phyloP scores from a whole-genome alignment of 1,140 invertebrate species.

The Sycophila sp. region DNA sequence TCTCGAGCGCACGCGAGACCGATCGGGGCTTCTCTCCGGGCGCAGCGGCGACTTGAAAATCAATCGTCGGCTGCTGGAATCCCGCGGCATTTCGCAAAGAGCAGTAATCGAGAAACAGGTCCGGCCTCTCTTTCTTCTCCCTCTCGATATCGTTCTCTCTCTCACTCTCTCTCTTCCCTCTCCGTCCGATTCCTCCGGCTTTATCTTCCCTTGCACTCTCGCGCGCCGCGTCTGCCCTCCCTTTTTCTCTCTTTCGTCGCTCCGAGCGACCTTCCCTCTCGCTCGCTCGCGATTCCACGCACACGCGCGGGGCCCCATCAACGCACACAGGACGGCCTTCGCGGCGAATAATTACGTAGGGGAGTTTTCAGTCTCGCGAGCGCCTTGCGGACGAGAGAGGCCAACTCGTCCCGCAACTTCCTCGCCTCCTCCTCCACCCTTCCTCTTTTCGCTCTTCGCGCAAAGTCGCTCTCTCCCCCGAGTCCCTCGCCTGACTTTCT shows the following conservation, averaged over 20 bases:
- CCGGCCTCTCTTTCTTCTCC: constrained; percentile 31
- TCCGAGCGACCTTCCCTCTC: not conserved
- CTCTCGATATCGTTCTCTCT: constrained; percentile 15
- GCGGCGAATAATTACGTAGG: constrained; percentile 57
- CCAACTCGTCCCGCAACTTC: constrained; percentile 19
- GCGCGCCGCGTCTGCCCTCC: not conserved
- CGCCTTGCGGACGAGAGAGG: not conserved
- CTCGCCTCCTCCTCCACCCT: not conserved
- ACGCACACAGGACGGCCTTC: constrained; percentile 57
- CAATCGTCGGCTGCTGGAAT: constrained; percentile 45
- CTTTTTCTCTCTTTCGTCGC: not conserved
- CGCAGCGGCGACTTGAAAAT: too few species aligned
- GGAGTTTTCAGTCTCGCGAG: constrained; percentile 49
- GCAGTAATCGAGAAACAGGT: constrained; percentile 55
- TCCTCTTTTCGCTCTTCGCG: not conserved
- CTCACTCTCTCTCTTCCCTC: constrained; percentile 21
- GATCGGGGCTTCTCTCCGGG: too few species aligned
- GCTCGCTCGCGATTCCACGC: constrained; percentile 30
- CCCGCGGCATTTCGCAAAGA: constrained; percentile 55
- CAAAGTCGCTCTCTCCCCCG: too few species aligned
- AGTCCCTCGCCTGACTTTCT: not conserved
- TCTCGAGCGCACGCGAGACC: too few species aligned
- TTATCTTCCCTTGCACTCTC: constrained; percentile 7
- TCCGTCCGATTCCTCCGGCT: constrained; percentile 13
- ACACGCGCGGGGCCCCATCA: constrained; percentile 42